Evolutionary conservation across 2,888 invertebrate species (phyloP), one percentile per base, ranked within the genome.

Genomic region (Ptychoptera albimana): DNA sequence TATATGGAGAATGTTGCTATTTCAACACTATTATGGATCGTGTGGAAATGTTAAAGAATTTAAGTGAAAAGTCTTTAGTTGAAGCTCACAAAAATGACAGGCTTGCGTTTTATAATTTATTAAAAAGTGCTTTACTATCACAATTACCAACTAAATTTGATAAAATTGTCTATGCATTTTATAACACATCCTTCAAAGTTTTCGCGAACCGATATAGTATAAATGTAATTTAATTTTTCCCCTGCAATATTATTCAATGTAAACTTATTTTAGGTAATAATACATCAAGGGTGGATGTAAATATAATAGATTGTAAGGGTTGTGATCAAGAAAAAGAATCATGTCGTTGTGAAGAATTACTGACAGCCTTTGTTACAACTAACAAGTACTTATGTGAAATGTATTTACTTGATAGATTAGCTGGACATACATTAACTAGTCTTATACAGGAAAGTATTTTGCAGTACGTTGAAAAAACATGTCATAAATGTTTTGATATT

Each of bases 401-500:
- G 54, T 80, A 79, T 47, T 64, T 92, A 39, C 62, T 91, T 41
- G 91, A 92, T 60, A 75, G 86, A 53, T 64, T 93, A 32, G 81
- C 87, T 2, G 89, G 89, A 0, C 84, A 86, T 59, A 79, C 87
- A 1, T 68, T 93, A 9, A 89, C 89, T 2, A 75, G 75, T 47
- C 72, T 93, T 43, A 85, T 92, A 49, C 85, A 89, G 58, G 70
- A 79, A 53, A 75, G 83, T 54, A 92, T 94, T 50, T 78, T 84
- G 58, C 73, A 74, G 50, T 82, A 92, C 56, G 84, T 94, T n/a
- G 76, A 79, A 55, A 79, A 80, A 54, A 75, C 80, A 0, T 92
- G 92, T 57, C 82, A 84, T 53, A 87, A 86, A 30, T 83, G 82
- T 54, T 92, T 88, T 68, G 86, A 92, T 66, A 74, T 77, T 14